A percentile compares a stretch with the other conserved stretches of the same genome.
Evolutionary conservation across 2,888 invertebrate species (phyloP).

Genomic region (Drosophila koepferae): DNA sequence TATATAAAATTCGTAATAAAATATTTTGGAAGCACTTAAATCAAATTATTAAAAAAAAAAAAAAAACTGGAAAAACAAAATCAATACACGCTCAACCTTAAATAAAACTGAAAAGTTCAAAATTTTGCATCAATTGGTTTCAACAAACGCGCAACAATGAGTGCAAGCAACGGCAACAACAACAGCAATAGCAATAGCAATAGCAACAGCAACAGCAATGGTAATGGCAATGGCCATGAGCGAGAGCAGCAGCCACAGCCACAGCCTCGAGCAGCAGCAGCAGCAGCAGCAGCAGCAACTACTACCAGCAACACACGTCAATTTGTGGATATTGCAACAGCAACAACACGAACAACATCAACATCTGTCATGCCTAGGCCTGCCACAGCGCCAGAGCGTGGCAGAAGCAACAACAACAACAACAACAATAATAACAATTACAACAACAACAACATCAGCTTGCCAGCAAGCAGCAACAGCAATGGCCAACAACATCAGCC

Average conservation of each 20-base stretch:
- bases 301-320: slow-evolving; percentile 36
- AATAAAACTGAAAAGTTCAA: slow-evolving; percentile 3
- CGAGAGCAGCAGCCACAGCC: slow-evolving; percentile 53
- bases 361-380: slow-evolving; percentile 36
- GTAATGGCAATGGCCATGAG: slow-evolving; percentile 42
- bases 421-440: slow-evolving; percentile 31
- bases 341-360: neutral
- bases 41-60: neutral
- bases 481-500: slow-evolving; percentile 57
- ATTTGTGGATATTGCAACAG: slow-evolving; percentile 42
- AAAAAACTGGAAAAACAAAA: neutral
- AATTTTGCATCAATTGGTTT: slow-evolving; percentile 29
- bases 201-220: slow-evolving; percentile 35
- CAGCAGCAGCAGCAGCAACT: slow-evolving; percentile 47
- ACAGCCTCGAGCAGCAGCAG: slow-evolving; percentile 26
- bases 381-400: slow-evolving; percentile 61
- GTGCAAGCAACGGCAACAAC: slow-evolving; percentile 62
- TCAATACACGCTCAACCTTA: slow-evolving; percentile 2
- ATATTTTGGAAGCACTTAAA: neutral
- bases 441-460: slow-evolving; percentile 59
- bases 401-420: slow-evolving; percentile 65
- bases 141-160: slow-evolving; percentile 46
- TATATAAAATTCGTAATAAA: neutral
- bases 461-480: slow-evolving; percentile 46
- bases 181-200: slow-evolving; percentile 53